Conservation (phyloP, 2,888 invertebrate species). For the Drosophila testacea region DNA sequence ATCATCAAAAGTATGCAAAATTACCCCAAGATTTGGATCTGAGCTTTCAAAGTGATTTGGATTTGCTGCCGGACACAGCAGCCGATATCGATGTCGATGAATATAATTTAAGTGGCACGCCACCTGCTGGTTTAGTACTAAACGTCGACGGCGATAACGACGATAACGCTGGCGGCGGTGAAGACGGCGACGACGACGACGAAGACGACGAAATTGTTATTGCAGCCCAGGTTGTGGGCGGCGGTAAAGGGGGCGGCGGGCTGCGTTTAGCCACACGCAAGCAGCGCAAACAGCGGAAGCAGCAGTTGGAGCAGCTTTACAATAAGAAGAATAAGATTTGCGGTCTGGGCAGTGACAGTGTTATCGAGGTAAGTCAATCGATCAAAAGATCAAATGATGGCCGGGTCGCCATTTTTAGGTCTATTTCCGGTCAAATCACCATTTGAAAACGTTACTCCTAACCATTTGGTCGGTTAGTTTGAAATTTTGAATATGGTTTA, state of each 20-base stretch:
- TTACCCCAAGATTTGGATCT: constrained; percentile 85
- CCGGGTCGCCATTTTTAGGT: neutral
- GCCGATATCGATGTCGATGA: constrained; percentile 76
- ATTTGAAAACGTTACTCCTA: neutral
- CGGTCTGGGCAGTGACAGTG: constrained; percentile 81
- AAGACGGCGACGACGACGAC: constrained; percentile 57
- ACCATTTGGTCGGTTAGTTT: neutral
- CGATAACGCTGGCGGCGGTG: constrained; percentile 74
- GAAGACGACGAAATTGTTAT: constrained; percentile 82
- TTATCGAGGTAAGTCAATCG: constrained; percentile 81
- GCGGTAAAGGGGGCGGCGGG: constrained; percentile 54
- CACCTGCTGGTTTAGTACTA: constrained; percentile 60
- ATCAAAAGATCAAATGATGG: constrained; percentile 3
- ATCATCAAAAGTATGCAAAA: constrained; percentile 85
- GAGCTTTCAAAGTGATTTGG: constrained; percentile 83
- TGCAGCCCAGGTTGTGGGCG: constrained; percentile 64
- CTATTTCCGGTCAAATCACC: neutral
- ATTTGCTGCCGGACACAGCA: constrained; percentile 76
- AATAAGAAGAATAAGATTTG: constrained; percentile 70
- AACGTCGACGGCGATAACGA: constrained; percentile 54
- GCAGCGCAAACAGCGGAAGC: constrained; percentile 60
- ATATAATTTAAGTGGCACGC: constrained; percentile 60
- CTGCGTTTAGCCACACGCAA: constrained; percentile 64
- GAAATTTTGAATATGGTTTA: neutral
- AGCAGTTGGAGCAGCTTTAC: constrained; percentile 79